Percentiles rank a stretch among this genome's conserved stretches.
Conservation (phyloP, 1,140 invertebrate species). For the Macrobrachium nipponense region DNA sequence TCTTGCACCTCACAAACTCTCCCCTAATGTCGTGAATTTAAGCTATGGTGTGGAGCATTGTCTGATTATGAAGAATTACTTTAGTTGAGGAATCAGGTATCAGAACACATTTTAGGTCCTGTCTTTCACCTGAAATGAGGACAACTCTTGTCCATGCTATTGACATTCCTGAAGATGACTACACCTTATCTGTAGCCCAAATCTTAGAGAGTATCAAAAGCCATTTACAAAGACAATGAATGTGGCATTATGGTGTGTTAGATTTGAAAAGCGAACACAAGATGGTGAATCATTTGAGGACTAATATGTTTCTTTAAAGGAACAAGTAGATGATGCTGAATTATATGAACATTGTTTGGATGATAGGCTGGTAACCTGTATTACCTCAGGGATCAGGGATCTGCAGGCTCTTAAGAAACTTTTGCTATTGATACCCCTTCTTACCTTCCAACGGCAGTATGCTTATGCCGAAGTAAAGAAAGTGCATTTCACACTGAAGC, state of each 20-base stretch:
- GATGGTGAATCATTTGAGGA: neutral
- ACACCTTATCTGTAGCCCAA: neutral
- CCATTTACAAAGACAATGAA: neutral
- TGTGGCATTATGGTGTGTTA: neutral
- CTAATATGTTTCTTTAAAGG: neutral
- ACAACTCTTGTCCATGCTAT: neutral
- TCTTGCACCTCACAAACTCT: too few relatives aligned
- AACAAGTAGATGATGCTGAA: slow-evolving; percentile 21
- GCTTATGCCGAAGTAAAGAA: slow-evolving; percentile 15
- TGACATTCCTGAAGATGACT: too few relatives aligned
- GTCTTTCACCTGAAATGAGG: neutral
- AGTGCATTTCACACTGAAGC: neutral
- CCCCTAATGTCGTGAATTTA: too few relatives aligned
- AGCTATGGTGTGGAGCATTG: too few relatives aligned
- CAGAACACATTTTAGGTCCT: neutral
- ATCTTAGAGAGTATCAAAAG: neutral
- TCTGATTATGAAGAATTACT: neutral
- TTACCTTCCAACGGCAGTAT: neutral
- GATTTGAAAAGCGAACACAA: neutral
- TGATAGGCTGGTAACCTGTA: slow-evolving; percentile 4
- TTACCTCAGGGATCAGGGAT: slow-evolving; percentile 9
- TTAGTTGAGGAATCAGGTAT: neutral
- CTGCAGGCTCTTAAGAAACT: neutral
- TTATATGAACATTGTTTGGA: slow-evolving; percentile 17
- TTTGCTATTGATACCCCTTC: slow-evolving; percentile 25